phyloP scores from a whole-genome alignment of 2,797 vertebrate species.

The Mus minutoides region DNA sequence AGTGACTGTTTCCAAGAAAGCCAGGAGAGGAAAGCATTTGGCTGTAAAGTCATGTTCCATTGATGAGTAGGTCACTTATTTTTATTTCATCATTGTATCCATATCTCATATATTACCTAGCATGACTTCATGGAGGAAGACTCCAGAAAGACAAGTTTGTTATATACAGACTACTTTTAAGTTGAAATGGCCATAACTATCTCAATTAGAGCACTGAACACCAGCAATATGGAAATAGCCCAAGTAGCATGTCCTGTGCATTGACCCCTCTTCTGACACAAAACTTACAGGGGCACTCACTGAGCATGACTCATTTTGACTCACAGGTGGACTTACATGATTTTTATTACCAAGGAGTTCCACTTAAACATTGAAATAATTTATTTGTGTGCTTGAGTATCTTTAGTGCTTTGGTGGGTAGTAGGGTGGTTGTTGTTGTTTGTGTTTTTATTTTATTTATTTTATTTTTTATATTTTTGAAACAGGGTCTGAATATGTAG shows the following conservation, averaged over 20 bases:
- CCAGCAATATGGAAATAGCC: neutral
- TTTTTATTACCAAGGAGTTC: slow-evolving; percentile 12
- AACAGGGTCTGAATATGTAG: no score
- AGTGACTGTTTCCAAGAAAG: neutral
- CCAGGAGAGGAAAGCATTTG: neutral
- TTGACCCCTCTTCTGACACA: neutral
- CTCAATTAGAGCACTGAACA: neutral
- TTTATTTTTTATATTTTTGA: neutral
- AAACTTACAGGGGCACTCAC: neutral
- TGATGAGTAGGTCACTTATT: neutral
- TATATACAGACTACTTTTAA: slow-evolving; percentile 17
- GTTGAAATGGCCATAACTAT: neutral
- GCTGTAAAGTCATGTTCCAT: neutral
- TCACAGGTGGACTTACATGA: neutral
- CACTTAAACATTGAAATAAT: neutral
- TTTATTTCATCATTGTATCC: neutral
- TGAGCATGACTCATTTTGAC: neutral
- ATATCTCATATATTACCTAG: neutral
- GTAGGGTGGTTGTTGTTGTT: neutral
- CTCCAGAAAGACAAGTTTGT: slow-evolving; percentile 6
- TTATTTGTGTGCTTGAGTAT: neutral
- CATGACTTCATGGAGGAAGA: slow-evolving; percentile 14
- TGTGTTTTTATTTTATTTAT: neutral
- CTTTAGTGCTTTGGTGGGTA: neutral
- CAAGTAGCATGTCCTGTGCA: neutral